Evolutionary conservation across 2,113 vertebrate species (phyloP), one percentile per base, ranked within the genome.

Genomic region (Theristicus caerulescens): DNA sequence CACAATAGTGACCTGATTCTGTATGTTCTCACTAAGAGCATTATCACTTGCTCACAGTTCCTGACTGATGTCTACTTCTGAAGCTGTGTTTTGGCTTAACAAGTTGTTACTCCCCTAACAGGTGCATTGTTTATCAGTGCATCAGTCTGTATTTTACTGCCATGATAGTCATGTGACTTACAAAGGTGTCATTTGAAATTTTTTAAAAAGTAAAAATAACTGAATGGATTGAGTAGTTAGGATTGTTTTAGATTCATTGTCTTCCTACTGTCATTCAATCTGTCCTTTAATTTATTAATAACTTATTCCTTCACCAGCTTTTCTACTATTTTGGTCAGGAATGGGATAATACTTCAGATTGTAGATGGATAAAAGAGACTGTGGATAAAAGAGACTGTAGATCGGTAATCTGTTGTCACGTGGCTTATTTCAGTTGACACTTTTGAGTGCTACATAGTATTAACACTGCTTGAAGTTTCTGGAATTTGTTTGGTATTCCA

Each of bases 351-450:
- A 17, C 8, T 64, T 47, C 13, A 36, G 31, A n/a, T 3, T 20
- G 31, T 2, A 61, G 16, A 15, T 55, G 40, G 29, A 13, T 46
- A 55, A 51, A 3, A 55, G 52, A 54, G 38, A n/a, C 49, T 9
- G 5, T 11, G 52, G 16, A 3, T 66, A 38, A 38, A 38, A 55
- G 52, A 54, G 38, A n/a, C 49, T 9, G 5, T 11, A 57, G 16
- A 3, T 66, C 2, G 16, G 12, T 65, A 27, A 42, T 49, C 29
- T 49, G 5, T 72, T 66, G 26, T 49, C 38, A 42, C 0, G 0
- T 13, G 38, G 5, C 2, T 81, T 66, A 65, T 24, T 70, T 57
- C 32, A n/a, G 47, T 44, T 73, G 18, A 72, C 3, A 3, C 36
- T 76, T 80, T 86, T 55, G 16, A 72, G 55, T 29, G 14, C 31